These are phyloP conservation scores for Bombus confusus DNA, from an alignment of 1,140 invertebrate genomes.

Conservation along the genomic window DNA sequence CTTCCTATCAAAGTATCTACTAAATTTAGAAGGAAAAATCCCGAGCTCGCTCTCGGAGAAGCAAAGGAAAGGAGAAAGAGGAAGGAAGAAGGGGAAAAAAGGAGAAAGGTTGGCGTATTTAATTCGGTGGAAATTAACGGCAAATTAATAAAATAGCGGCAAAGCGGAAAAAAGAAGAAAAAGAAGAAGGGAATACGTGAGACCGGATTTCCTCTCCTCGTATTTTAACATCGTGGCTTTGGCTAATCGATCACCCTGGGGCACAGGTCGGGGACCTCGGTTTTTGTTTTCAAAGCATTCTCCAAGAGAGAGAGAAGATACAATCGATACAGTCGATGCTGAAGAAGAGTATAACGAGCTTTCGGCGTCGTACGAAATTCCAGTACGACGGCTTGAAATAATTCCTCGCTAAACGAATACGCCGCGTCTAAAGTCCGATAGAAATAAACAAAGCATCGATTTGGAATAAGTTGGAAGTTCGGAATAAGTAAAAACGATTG, in stretches of 20 bases:
- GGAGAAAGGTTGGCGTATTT: background rate
- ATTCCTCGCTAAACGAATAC: background rate
- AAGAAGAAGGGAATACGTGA: constrained; percentile 2
- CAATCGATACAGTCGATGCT: constrained; percentile 43
- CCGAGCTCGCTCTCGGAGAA: too few species aligned
- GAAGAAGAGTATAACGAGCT: constrained; percentile 30
- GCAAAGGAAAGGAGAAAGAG: too few species aligned
- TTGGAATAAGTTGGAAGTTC: too few species aligned
- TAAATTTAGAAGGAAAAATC: background rate
- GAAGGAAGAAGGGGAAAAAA: too few species aligned
- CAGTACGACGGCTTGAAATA: background rate
- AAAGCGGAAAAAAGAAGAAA: background rate
- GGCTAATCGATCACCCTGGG: constrained; percentile 53
- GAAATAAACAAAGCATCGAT: background rate
- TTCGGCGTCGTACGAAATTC: constrained; percentile 24
- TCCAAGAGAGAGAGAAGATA: constrained; percentile 26
- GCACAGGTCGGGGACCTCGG: constrained; percentile 51
- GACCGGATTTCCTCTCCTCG: constrained; percentile 59
- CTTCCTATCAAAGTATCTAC: background rate
- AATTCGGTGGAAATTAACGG: background rate
- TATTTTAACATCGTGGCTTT: constrained; percentile 48
- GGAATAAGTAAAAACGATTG: background rate
- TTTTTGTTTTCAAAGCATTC: constrained; percentile 39
- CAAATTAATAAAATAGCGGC: background rate
- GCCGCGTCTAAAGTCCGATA: background rate